Conservation (phyloP, 2,888 invertebrate genomes). For the Cheilosia urbana region DNA sequence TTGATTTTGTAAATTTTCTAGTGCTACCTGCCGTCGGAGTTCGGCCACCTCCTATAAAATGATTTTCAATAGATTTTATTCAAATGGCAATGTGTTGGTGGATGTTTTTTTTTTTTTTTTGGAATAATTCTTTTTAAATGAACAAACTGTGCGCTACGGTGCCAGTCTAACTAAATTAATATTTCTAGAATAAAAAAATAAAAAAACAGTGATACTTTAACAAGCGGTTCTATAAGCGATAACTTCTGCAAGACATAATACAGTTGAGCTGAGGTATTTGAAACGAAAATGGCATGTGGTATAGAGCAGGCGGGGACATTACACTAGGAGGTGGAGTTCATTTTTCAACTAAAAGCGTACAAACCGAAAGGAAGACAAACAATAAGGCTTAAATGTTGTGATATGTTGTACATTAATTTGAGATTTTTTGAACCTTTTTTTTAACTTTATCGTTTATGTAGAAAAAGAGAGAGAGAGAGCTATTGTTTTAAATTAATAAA, state of each 20-base stretch:
- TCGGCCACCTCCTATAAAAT: conserved; percentile 84
- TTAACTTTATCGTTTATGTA: too few species aligned
- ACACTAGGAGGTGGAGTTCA: conserved; percentile 10
- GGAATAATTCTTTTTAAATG: conserved; percentile 27
- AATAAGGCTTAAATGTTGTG: conserved; percentile 38
- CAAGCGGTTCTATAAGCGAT: conserved; percentile 46
- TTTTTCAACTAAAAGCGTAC: conserved; percentile 16
- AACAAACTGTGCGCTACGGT: conserved; percentile 57
- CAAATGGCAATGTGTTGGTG: conserved; percentile 10
- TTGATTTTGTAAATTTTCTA: conserved; percentile 83
- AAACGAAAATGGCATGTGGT: not conserved
- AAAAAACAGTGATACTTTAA: conserved; percentile 12
- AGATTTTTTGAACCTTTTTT: not conserved
- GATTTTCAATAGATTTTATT: conserved; percentile 50
- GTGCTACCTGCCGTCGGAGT: conserved; percentile 83
- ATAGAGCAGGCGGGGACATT: conserved; percentile 10
- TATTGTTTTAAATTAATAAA: too few species aligned
- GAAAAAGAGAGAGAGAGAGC: too few species aligned
- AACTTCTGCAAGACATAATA: conserved; percentile 31
- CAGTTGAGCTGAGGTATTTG: conserved; percentile 5
- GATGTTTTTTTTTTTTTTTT: conserved; percentile 16
- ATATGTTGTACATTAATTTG: conserved; percentile 38
- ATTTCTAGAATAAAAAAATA: conserved; percentile 11
- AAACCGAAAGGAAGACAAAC: conserved; percentile 19
- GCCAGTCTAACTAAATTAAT: conserved; percentile 35